phyloP scores from a whole-genome alignment of 2,113 vertebrate genomes.

The Pandion haliaetus region DNA sequence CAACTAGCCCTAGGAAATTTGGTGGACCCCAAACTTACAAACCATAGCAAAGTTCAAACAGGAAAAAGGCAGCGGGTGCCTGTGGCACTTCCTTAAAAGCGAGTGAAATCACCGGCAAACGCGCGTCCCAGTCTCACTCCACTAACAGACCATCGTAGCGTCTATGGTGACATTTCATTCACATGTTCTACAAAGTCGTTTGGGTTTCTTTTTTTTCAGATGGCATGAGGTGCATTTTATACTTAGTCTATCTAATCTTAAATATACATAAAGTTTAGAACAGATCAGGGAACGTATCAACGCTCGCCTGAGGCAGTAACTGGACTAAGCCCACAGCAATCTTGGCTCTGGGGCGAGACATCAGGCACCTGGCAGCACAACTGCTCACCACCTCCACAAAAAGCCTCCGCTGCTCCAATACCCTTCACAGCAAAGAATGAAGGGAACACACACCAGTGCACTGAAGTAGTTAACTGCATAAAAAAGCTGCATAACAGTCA shows the following conservation, averaged over 20 bases:
- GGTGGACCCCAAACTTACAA: background rate
- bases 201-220: background rate
- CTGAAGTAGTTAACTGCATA: background rate
- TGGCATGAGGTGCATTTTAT: background rate
- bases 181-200: background rate
- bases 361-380: background rate
- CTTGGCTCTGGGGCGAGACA: rapidly evolving
- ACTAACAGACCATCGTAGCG: rapidly evolving
- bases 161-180: background rate
- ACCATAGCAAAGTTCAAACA: background rate
- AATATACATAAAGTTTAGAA: background rate
- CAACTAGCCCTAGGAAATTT: background rate
- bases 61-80: background rate
- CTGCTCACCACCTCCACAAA: rapidly evolving
- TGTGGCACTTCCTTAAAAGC: background rate
- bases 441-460: background rate
- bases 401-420: too few relatives aligned
- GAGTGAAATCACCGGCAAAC: background rate
- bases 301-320: background rate
- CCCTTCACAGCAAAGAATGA: too few relatives aligned
- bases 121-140: rapidly evolving
- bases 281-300: rapidly evolving
- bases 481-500: background rate
- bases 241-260: background rate
- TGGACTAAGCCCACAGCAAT: background rate